Conservation (phyloP, 2,113 vertebrate genomes). For the Actinemys pallida region DNA sequence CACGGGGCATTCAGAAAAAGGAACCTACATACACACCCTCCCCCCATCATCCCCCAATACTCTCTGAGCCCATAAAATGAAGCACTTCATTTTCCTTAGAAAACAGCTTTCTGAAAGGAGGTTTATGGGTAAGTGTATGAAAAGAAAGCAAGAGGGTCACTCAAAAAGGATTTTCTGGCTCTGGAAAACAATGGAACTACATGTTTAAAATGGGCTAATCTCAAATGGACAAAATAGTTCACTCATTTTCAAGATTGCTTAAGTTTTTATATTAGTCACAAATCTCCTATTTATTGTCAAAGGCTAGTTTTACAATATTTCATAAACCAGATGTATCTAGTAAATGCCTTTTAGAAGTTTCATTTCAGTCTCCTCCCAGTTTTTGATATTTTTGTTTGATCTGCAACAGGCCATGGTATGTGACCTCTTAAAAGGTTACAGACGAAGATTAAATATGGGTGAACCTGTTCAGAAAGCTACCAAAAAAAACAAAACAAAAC, state of each 20-base stretch:
- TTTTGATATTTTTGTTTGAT: not conserved
- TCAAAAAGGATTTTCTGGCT: not conserved
- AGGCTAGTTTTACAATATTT: not conserved
- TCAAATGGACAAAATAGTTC: not conserved
- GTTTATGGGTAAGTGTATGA: not conserved
- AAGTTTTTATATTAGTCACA: not conserved
- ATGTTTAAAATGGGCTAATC: not conserved
- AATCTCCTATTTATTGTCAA: not conserved
- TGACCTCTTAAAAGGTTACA: not conserved
- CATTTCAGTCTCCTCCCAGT: not conserved
- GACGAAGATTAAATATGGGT: not conserved
- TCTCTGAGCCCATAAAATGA: not conserved
- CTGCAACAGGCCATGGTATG: not conserved
- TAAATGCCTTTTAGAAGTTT: not conserved
- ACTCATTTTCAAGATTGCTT: not conserved
- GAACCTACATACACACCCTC: not conserved
- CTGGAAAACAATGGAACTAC: not conserved
- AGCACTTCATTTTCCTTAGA: not conserved
- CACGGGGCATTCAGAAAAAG: not conserved
- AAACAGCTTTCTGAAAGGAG: not conserved
- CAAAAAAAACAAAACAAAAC: not conserved
- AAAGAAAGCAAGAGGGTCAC: not conserved
- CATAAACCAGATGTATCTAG: not conserved
- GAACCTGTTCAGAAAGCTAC: not conserved
- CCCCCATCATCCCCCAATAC: accelerated